Percentiles rank a stretch among this genome's conserved stretches.
phyloP scores from a whole-genome alignment of 1,140 invertebrate species.

The Polypedilum pembai region DNA sequence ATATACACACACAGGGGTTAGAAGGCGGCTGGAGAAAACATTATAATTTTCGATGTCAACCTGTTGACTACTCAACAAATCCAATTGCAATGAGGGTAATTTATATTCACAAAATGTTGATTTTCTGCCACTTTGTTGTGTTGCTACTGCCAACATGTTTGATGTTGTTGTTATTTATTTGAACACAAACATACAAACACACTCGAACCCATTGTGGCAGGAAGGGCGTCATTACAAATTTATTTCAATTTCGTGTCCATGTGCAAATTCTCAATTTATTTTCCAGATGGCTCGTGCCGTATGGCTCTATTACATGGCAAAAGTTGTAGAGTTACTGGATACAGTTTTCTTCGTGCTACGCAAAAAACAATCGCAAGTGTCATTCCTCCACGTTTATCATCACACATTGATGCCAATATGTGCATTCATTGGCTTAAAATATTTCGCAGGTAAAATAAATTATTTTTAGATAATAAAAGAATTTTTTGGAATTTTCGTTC shows the following conservation, averaged over 20 bases:
- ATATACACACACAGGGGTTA: slow-evolving; percentile 41
- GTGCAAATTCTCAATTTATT: slow-evolving; percentile 24
- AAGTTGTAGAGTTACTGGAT: slow-evolving; percentile 57
- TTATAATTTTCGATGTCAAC: slow-evolving; percentile 76
- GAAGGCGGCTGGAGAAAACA: slow-evolving; percentile 58
- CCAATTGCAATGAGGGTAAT: slow-evolving; percentile 67
- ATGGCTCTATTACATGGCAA: slow-evolving; percentile 56
- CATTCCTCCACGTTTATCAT: slow-evolving; percentile 68
- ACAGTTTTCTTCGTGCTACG: slow-evolving; percentile 75
- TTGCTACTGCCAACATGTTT: background rate
- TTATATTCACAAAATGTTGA: slow-evolving; percentile 31
- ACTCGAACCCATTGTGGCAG: background rate
- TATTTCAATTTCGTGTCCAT: slow-evolving; percentile 30
- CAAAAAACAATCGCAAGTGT: slow-evolving; percentile 69
- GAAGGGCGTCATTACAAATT: slow-evolving; percentile 24
- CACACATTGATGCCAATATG: slow-evolving; percentile 64
- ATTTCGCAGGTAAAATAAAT: slow-evolving; percentile 55
- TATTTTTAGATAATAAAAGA: no score
- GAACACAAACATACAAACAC: background rate
- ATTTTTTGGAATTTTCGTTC: no score
- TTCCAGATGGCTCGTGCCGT: slow-evolving; percentile 55
- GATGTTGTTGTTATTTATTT: slow-evolving; percentile 25
- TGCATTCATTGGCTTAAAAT: slow-evolving; percentile 80
- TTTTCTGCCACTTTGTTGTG: slow-evolving; percentile 1
- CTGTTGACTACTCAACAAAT: slow-evolving; percentile 68